These are phyloP conservation scores for Desmodus rotundus DNA, from an alignment of 2,113 vertebrate species.

Conservation along the genomic window DNA sequence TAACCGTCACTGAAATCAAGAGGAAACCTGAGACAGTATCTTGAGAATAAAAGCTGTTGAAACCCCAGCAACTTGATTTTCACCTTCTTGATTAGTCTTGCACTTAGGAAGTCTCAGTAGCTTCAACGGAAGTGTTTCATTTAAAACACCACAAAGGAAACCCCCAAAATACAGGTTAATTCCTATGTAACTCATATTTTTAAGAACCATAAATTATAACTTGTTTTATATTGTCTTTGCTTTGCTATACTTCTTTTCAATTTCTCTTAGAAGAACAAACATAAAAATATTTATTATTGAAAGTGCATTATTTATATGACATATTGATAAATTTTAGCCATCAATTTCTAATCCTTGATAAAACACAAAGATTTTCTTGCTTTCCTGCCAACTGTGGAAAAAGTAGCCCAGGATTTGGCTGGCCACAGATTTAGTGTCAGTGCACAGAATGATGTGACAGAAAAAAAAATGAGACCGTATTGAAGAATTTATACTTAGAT, in stretches of 20 bases:
- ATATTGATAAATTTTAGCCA: not conserved
- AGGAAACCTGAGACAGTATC: not conserved
- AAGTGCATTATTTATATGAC: not conserved
- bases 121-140: not conserved
- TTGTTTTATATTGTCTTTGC: not conserved
- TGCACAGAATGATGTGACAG: not conserved
- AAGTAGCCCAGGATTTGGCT: not conserved
- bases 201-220: not conserved
- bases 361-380: not conserved
- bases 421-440: not conserved
- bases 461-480: not conserved
- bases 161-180: not conserved
- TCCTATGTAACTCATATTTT: not conserved
- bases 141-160: not conserved
- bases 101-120: not conserved
- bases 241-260: slow-evolving; percentile 7
- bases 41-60: slow-evolving; percentile 14
- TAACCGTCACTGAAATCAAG: not conserved
- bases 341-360: not conserved
- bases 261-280: not conserved
- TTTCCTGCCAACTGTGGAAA: not conserved
- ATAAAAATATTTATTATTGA: not conserved
- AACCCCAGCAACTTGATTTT: not conserved
- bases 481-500: not conserved
- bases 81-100: not conserved